phyloP scores from a whole-genome alignment of 2,113 vertebrate species.

The Sapayoa aenigma region DNA sequence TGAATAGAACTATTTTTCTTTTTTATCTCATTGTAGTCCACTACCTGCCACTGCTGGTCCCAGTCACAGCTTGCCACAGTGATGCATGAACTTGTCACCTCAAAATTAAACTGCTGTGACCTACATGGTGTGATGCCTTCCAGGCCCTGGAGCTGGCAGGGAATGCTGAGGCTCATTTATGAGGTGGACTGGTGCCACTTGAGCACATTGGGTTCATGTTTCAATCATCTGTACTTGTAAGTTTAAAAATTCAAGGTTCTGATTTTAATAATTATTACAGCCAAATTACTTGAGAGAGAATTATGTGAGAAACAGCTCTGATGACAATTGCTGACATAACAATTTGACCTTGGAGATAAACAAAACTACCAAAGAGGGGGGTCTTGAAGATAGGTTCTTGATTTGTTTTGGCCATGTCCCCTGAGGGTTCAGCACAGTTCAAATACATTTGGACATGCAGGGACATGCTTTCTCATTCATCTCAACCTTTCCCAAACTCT shows the following conservation, averaged over 20 bases:
- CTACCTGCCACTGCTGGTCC: neutral
- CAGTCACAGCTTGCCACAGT: neutral
- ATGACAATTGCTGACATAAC: neutral
- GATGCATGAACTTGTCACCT: neutral
- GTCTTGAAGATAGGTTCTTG: neutral
- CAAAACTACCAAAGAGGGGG: neutral
- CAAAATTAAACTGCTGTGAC: neutral
- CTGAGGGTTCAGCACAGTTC: neutral
- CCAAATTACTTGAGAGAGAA: neutral
- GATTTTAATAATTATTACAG: neutral
- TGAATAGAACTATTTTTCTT: neutral
- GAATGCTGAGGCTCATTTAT: neutral
- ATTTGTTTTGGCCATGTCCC: neutral
- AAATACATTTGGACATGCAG: neutral
- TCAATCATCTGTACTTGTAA: neutral
- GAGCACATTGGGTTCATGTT: neutral
- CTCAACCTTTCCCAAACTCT: neutral
- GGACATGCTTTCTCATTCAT: neutral
- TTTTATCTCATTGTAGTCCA: neutral
- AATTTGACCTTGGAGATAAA: neutral
- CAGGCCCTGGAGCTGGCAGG: neutral
- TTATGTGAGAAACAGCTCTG: neutral
- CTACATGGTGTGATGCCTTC: rapidly evolving
- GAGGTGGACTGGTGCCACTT: neutral
- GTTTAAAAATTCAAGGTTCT: neutral